phyloP scores from a whole-genome alignment of 2,888 invertebrate genomes.

The Nemotelus pantherinus region DNA sequence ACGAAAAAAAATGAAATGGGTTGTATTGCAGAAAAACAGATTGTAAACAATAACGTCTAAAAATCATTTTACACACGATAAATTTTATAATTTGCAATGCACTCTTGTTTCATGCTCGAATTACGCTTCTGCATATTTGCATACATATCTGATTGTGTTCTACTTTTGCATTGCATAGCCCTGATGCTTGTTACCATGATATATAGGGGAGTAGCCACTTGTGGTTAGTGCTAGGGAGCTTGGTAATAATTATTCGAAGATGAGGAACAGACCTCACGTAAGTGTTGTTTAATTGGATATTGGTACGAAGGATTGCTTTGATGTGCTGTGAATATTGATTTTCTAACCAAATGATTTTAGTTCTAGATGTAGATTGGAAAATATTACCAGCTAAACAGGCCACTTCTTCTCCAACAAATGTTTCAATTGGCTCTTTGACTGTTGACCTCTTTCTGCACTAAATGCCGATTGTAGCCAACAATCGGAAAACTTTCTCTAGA shows the following conservation, averaged over 20 bases:
- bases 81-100: slow-evolving; percentile 43
- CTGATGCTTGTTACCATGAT: not conserved
- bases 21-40: not conserved
- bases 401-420: too few species aligned
- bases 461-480: not conserved
- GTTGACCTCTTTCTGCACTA: too few species aligned
- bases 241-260: not conserved
- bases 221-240: not conserved
- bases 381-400: too few species aligned
- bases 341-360: too few species aligned
- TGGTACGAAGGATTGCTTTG: not conserved
- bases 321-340: not conserved
- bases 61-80: slow-evolving; percentile 43
- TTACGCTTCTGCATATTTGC: slow-evolving; percentile 14
- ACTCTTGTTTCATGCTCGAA: slow-evolving; percentile 39
- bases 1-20: slow-evolving; percentile 5
- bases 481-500: not conserved
- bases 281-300: not conserved
- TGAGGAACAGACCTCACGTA: not conserved
- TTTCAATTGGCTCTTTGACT: too few species aligned
- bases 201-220: not conserved
- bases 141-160: slow-evolving; percentile 18
- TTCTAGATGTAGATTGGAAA: too few species aligned
- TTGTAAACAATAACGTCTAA: slow-evolving; percentile 41
- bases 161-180: not conserved